Conservation (phyloP, 2,888 invertebrate genomes). For the Nomada fabriciana region DNA sequence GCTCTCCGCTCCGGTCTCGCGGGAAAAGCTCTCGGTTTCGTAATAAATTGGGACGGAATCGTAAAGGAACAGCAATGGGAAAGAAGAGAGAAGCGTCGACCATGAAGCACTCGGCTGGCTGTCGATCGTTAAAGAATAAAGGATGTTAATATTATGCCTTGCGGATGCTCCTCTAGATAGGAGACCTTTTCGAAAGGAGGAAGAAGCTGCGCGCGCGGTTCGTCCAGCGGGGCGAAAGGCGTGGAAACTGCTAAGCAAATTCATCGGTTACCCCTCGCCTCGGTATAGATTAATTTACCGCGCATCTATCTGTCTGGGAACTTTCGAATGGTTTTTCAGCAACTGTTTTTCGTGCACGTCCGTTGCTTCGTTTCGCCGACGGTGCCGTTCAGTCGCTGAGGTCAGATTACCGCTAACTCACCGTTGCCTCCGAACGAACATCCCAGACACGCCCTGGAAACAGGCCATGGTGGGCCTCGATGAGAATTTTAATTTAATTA, state of each 20-base stretch:
- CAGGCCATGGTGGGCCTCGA: conserved; percentile 56
- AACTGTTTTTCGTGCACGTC: conserved; percentile 26
- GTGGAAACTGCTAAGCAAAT: conserved; percentile 69
- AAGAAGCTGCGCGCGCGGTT: not conserved
- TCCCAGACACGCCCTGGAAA: conserved; percentile 72
- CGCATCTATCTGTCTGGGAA: conserved; percentile 53
- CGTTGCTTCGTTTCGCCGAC: not conserved
- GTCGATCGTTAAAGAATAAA: conserved; percentile 78
- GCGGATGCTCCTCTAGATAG: conserved; percentile 54
- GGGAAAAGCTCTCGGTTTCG: conserved; percentile 69
- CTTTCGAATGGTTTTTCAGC: conserved; percentile 35
- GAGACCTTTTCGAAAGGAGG: conserved; percentile 9
- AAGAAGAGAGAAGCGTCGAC: conserved; percentile 30
- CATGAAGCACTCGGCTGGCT: conserved; percentile 63
- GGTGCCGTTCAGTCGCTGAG: not conserved
- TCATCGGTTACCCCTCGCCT: conserved; percentile 46
- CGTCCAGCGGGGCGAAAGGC: conserved; percentile 49
- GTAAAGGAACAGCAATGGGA: conserved; percentile 50
- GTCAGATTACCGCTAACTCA: conserved; percentile 44
- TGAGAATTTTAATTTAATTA: conserved; percentile 83
- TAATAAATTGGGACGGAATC: conserved; percentile 72
- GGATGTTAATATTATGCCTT: conserved; percentile 80
- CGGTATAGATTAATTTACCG: conserved; percentile 65
- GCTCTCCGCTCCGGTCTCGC: conserved; percentile 33
- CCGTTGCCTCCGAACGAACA: conserved; percentile 30